These are phyloP conservation scores for Oasisia sp. DNA, from an alignment of 2,888 invertebrate genomes.

Conservation along the genomic window DNA sequence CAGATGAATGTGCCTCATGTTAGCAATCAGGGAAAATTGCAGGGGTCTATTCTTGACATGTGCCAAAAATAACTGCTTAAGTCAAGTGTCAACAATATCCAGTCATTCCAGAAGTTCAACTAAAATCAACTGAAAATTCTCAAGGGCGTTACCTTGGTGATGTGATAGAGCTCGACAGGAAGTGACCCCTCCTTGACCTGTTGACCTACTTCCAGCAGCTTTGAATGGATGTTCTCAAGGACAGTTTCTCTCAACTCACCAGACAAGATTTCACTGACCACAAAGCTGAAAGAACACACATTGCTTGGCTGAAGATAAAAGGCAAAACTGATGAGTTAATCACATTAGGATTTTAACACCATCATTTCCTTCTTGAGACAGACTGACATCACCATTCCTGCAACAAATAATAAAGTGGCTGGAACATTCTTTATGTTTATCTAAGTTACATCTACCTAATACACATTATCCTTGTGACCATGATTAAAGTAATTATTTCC, in stretches of 20 bases:
- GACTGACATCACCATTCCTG: no score
- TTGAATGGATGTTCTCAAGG: slow-evolving; percentile 83
- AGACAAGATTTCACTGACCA: slow-evolving; percentile 63
- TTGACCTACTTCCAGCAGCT: slow-evolving; percentile 80
- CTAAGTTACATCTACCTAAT: no score
- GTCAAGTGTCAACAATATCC: no score
- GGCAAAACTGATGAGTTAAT: background rate
- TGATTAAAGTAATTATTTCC: no score
- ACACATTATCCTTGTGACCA: no score
- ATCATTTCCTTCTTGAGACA: background rate
- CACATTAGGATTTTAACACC: background rate
- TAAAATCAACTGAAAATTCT: background rate
- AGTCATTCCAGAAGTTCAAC: background rate
- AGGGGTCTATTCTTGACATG: no score
- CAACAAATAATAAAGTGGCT: no score
- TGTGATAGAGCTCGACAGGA: slow-evolving; percentile 81
- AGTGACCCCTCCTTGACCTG: slow-evolving; percentile 76
- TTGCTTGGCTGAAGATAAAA: background rate
- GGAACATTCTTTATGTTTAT: no score
- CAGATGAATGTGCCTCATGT: background rate
- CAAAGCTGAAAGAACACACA: slow-evolving; percentile 62
- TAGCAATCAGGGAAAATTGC: no score
- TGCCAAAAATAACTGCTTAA: no score
- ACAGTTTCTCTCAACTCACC: slow-evolving; percentile 82
- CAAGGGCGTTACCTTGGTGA: slow-evolving; percentile 76